Conservation (phyloP, 2,113 vertebrate genomes). For the Crocuta crocuta region DNA sequence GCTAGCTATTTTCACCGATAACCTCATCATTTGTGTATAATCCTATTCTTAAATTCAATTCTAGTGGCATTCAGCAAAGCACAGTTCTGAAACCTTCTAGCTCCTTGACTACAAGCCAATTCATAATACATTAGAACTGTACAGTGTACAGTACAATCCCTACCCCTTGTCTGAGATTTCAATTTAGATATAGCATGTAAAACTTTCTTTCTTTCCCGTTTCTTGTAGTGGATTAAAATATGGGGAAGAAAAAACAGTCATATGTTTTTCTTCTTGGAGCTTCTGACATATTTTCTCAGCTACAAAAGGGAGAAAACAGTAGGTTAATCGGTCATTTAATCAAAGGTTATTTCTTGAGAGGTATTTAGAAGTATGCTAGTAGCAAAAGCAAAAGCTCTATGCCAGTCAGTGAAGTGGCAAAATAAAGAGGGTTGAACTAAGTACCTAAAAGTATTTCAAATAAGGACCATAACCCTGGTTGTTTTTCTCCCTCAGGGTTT, state of each 20-base stretch:
- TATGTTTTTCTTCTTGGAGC: background rate
- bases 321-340: background rate
- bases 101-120: background rate
- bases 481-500: background rate
- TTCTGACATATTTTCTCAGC: background rate
- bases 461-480: background rate
- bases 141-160: background rate
- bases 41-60: background rate
- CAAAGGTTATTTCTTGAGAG: background rate
- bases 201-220: background rate
- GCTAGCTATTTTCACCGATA: background rate
- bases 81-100: background rate
- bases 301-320: background rate
- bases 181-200: background rate
- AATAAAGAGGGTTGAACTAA: background rate
- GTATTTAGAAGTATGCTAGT: background rate
- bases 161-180: slow-evolving; percentile 4
- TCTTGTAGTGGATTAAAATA: background rate
- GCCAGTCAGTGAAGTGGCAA: background rate
- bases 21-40: background rate
- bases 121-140: background rate
- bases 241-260: background rate
- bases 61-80: background rate
- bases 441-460: background rate
- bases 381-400: background rate